Conservation (phyloP, 2,888 invertebrate genomes). For the Rhogogaster chlorosoma region DNA sequence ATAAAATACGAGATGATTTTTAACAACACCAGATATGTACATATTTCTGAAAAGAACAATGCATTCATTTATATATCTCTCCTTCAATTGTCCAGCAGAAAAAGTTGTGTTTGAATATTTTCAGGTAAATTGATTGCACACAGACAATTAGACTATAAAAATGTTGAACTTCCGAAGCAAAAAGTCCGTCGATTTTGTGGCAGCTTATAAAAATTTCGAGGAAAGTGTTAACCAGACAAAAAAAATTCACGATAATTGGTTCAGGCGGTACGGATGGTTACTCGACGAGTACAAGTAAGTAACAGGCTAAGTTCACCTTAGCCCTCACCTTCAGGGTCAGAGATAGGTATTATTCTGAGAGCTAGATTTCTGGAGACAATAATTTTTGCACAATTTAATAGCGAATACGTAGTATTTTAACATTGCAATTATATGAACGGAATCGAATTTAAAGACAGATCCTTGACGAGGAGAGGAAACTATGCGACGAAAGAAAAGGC, state of each 20-base stretch:
- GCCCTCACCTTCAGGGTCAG: background rate
- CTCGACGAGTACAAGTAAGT: constrained; percentile 68
- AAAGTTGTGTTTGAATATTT: background rate
- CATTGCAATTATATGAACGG: background rate
- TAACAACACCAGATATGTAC: background rate
- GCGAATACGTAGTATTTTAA: background rate
- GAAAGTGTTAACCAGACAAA: constrained; percentile 62
- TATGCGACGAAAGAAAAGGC: constrained; percentile 60
- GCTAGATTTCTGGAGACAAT: background rate
- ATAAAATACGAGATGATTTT: background rate
- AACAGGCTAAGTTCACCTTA: background rate
- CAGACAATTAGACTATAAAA: constrained; percentile 11
- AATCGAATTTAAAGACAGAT: constrained; percentile 59
- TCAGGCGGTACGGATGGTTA: constrained; percentile 66
- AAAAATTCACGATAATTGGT: constrained; percentile 62
- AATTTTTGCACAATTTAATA: background rate
- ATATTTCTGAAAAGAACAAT: background rate
- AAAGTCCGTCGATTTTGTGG: constrained; percentile 65
- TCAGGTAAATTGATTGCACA: background rate
- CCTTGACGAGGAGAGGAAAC: constrained; percentile 58
- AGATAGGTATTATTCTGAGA: background rate
- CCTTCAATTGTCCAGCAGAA: constrained; percentile 13
- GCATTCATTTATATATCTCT: background rate
- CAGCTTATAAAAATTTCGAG: constrained; percentile 57
- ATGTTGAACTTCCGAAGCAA: constrained; percentile 62